These are phyloP conservation scores for Electrona antarctica DNA, from an alignment of 2,113 vertebrate genomes.

Conservation along the genomic window DNA sequence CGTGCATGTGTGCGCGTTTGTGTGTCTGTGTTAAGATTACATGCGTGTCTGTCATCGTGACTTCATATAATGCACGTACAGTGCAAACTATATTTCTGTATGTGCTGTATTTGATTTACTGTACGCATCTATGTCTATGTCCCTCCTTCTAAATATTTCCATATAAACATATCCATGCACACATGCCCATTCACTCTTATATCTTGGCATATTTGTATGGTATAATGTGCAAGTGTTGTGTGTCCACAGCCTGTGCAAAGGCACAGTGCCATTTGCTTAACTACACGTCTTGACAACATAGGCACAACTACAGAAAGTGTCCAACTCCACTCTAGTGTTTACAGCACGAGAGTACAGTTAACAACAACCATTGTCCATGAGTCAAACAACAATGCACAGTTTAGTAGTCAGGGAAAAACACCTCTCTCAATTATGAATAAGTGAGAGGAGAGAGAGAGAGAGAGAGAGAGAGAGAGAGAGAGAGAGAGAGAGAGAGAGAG, in stretches of 20 bases:
- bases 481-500: not conserved
- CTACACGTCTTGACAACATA: no score
- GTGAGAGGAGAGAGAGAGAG: not conserved
- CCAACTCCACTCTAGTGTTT: not conserved
- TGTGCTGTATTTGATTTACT: not conserved
- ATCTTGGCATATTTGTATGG: no score
- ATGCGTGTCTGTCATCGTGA: not conserved
- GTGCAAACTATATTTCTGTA: no score
- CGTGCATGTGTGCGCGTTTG: not conserved
- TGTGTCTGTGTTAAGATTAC: no score
- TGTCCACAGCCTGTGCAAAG: no score
- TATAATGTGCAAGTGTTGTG: no score
- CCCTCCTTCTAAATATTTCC: not conserved
- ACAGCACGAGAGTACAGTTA: slow-evolving; percentile 40
- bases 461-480: not conserved
- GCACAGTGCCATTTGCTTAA: no score
- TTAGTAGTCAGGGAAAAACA: slow-evolving; percentile 28
- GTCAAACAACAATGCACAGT: slow-evolving; percentile 8
- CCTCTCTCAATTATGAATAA: slow-evolving; percentile 2
- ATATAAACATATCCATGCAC: no score
- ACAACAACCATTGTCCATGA: not conserved
- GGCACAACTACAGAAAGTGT: no score
- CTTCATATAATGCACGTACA: not conserved
- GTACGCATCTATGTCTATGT: not conserved
- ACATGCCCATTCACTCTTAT: no score